A percentile compares a stretch with the other conserved stretches of the same genome.
phyloP scores from a whole-genome alignment of 2,888 invertebrate genomes.

The Hypomecis punctinalis region DNA sequence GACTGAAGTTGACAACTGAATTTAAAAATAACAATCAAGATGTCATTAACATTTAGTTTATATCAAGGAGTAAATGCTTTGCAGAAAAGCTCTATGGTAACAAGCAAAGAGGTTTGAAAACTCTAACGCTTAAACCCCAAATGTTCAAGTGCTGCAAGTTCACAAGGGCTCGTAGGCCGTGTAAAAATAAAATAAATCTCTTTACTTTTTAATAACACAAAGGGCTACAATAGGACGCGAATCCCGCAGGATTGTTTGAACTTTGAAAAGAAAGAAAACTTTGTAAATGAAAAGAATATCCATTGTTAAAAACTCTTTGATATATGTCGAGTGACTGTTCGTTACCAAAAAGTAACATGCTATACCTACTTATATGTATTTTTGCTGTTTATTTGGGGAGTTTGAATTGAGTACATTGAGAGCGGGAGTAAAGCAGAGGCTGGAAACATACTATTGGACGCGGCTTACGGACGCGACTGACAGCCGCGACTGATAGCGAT shows the following conservation, averaged over 20 bases:
- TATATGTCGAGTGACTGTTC: conserved; percentile 6
- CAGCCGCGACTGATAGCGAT: too few relatives aligned
- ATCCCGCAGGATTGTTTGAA: conserved; percentile 27
- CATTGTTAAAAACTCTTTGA: conserved; percentile 13
- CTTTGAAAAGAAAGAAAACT: conserved; percentile 17
- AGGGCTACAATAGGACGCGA: conserved; percentile 8
- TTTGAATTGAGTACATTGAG: too few relatives aligned
- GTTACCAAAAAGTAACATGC: too few relatives aligned
- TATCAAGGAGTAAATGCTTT: conserved; percentile 11
- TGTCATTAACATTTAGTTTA: too few relatives aligned
- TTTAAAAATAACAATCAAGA: too few relatives aligned
- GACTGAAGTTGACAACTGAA: too few relatives aligned
- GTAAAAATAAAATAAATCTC: conserved; percentile 10
- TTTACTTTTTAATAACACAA: conserved; percentile 17
- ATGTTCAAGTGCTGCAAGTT: conserved; percentile 4
- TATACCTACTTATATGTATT: too few relatives aligned
- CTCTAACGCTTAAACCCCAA: not conserved
- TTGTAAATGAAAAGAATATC: conserved; percentile 6
- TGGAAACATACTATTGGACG: too few relatives aligned
- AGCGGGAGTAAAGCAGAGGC: too few relatives aligned
- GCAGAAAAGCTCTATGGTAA: not conserved
- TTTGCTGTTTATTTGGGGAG: too few relatives aligned
- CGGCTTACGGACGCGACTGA: too few relatives aligned
- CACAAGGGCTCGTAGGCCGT: conserved; percentile 1
- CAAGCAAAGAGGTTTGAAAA: not conserved